Percentiles rank a stretch among this genome's conserved stretches.
phyloP scores from a whole-genome alignment of 2,113 vertebrate species.

The Hippolais icterina region DNA sequence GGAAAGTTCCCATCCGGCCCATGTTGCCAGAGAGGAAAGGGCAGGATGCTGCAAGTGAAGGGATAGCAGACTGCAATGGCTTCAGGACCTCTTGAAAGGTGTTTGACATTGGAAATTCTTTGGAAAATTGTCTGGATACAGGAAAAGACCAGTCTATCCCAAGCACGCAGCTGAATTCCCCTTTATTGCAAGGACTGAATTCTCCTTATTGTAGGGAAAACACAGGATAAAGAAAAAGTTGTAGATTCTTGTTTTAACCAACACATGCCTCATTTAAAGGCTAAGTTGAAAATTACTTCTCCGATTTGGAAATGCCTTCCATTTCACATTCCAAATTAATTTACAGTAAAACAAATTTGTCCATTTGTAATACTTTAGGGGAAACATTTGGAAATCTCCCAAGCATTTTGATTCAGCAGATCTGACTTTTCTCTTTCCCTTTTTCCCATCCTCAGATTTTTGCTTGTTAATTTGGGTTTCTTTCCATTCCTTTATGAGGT shows the following conservation, averaged over 20 bases:
- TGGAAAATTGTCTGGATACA: background rate
- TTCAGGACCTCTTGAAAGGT: background rate
- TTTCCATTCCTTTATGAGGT: background rate
- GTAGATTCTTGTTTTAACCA: background rate
- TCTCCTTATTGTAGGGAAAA: background rate
- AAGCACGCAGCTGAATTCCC: background rate
- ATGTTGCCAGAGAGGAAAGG: background rate
- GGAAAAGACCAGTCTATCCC: background rate
- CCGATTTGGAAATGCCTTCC: background rate
- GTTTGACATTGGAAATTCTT: background rate
- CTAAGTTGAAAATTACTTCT: conserved; percentile 1
- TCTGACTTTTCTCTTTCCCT: background rate
- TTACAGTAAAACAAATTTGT: background rate
- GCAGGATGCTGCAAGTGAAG: background rate
- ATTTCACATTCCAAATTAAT: background rate
- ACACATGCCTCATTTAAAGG: background rate
- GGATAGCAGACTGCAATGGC: background rate
- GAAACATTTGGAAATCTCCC: conserved; percentile 10
- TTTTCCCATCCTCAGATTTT: conserved; percentile 18
- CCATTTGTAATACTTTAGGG: background rate
- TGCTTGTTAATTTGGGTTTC: background rate
- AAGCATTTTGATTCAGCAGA: background rate
- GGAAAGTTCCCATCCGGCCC: background rate
- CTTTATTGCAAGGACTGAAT: background rate
- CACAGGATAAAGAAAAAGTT: background rate